Evolutionary conservation across 2,113 vertebrate species (phyloP).

Genomic region (Larimichthys crocea): DNA sequence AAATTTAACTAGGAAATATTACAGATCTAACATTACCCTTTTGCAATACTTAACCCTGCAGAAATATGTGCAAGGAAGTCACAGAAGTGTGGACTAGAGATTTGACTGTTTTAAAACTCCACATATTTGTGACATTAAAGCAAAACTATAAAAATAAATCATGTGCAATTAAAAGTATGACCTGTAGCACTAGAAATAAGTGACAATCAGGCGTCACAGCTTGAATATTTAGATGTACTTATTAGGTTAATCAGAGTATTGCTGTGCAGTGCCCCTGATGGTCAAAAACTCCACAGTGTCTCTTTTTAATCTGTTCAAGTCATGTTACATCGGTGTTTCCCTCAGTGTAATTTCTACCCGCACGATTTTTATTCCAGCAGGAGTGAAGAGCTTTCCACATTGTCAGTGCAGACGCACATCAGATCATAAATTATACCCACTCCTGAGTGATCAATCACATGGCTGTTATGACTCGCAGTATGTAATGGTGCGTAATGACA

Average conservation of each 20-base stretch:
- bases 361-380: slow-evolving; percentile 18
- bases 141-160: not conserved
- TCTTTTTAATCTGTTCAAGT: slow-evolving; percentile 17
- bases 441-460: slow-evolving; percentile 53
- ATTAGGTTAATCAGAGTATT: not conserved
- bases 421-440: slow-evolving; percentile 22
- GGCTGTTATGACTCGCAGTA: slow-evolving; percentile 52
- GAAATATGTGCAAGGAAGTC: not conserved
- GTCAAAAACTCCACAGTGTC: not conserved
- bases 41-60: not conserved
- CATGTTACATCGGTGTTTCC: not conserved
- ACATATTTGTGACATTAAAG: not conserved
- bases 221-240: not conserved
- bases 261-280: not conserved
- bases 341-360: not conserved
- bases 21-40: not conserved
- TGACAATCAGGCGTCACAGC: not conserved
- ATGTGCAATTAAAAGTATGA: not conserved
- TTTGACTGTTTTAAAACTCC: too few species aligned
- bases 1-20: too few species aligned
- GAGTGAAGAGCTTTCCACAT: slow-evolving; percentile 19
- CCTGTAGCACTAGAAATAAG: not conserved
- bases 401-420: slow-evolving; percentile 25
- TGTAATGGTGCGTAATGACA: slow-evolving; percentile 59
- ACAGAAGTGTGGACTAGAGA: not conserved